These are phyloP conservation scores for Thymelicus lineola DNA, from an alignment of 2,888 invertebrate species.

Conservation along the genomic window DNA sequence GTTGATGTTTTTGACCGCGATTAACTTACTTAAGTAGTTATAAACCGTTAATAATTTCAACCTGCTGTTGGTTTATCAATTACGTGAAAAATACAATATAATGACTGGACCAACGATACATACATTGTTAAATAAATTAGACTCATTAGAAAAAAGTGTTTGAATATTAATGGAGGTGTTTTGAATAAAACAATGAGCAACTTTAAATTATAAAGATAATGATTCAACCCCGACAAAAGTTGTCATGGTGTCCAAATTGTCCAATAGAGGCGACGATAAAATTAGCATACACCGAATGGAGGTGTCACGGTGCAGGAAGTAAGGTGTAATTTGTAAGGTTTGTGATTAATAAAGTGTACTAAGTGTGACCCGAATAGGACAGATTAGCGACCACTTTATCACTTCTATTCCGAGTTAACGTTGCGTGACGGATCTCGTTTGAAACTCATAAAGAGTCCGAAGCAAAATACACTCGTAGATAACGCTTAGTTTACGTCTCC, in stretches of 20 bases:
- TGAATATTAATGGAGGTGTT: conserved; percentile 35
- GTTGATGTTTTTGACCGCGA: too few species aligned
- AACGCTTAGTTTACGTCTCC: conserved; percentile 81
- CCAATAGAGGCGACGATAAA: conserved; percentile 78
- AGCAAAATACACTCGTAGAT: conserved; percentile 83
- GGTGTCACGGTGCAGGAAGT: conserved; percentile 82
- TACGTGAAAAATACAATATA: conserved; percentile 1
- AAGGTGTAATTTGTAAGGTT: conserved; percentile 83
- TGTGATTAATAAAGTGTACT: conserved; percentile 85
- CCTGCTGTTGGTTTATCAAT: too few species aligned
- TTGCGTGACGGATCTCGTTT: conserved; percentile 85
- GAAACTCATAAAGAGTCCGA: conserved; percentile 84
- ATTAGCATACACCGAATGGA: conserved; percentile 80
- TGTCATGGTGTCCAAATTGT: conserved; percentile 74
- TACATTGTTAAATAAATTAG: conserved; percentile 25
- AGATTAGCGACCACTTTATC: conserved; percentile 85
- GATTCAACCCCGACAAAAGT: conserved; percentile 69
- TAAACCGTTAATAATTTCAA: too few species aligned
- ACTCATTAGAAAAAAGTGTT: conserved; percentile 19
- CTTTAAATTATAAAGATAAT: conserved; percentile 49
- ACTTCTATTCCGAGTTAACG: conserved; percentile 83
- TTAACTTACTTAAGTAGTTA: too few species aligned
- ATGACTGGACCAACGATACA: neutral
- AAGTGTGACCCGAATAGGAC: conserved; percentile 84
- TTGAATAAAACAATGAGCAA: conserved; percentile 37